Base-by-base conservation (phyloP, 1,140 invertebrate genomes). In the Drosophila willistoni region DNA sequence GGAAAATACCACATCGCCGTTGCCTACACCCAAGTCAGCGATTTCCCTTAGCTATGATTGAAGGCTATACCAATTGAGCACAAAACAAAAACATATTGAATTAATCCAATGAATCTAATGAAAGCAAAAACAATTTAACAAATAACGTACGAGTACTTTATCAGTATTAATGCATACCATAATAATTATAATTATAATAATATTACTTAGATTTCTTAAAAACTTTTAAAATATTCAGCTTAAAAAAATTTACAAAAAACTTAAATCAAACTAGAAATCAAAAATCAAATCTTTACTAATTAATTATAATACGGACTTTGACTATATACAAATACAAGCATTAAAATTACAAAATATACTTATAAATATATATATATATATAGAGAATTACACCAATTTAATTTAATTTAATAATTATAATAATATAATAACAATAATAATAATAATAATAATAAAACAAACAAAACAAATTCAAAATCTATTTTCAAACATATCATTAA, bases 1-100 rank as follows among this genome's bases (percentile, higher is more conserved):
- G 17, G 95, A 95, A 64, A 91, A 90, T 6, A 92, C 93, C 19
- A 90, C 90, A 34, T 92, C 91, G 71, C 91, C 91, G 69, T 69
- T 91, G 71, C 91, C 85, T 19, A 91, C 90, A 64, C 90, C 91
- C 9, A 91, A 90, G 69, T 92, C 91, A 5, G 64, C 73, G 1
- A 73, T 90, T 12, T 91, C 90, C 10, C 62, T 89, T 36, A 80
- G 69, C 57, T 91, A 91, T 54, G 90, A 91, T 73, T 84, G 62
- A 71, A 42, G 2, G 29, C 29, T 29, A 7, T 7, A 6, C 0
- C 6, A 29, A 29, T 29, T 29, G 2, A 41, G 3, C 9, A 4
- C 13, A 17, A 57, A 14, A 7, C 7, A 36, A 36, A 9, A 25
- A 29, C 25, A 19, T 56, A 19, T 60, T 64, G 44, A 36, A 36